phyloP scores from a whole-genome alignment of 2,888 invertebrate genomes.

The Spicauda simplicius region DNA sequence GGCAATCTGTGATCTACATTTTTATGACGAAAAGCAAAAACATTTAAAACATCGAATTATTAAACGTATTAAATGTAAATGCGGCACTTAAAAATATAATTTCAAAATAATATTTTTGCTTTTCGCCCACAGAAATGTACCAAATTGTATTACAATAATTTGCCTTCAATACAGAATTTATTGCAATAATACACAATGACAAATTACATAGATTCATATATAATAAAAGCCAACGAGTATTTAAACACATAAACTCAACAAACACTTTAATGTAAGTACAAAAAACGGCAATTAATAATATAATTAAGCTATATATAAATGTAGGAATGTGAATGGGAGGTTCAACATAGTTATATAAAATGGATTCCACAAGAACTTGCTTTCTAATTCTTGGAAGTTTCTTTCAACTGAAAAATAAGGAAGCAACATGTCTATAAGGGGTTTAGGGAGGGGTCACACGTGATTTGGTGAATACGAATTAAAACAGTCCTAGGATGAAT shows the following conservation, averaged over 20 bases:
- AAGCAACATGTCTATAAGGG: slow-evolving; percentile 5
- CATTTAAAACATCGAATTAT: slow-evolving; percentile 2
- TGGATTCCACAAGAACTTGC: neutral
- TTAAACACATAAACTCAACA: neutral
- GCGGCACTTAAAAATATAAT: slow-evolving; percentile 4
- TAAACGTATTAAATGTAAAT: slow-evolving; percentile 6
- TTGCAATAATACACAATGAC: neutral
- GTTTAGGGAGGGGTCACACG: neutral
- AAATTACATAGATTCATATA: neutral
- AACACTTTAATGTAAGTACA: slow-evolving; percentile 11
- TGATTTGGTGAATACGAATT: neutral
- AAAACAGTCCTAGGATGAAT: neutral
- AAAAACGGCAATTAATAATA: slow-evolving; percentile 3
- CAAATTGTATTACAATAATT: neutral
- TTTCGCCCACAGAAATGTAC: neutral
- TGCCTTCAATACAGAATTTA: neutral
- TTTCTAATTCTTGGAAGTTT: slow-evolving; percentile 19
- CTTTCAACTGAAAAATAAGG: slow-evolving; percentile 23
- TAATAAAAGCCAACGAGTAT: neutral
- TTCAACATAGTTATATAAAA: neutral
- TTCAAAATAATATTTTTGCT: neutral
- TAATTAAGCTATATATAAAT: neutral
- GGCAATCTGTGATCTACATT: slow-evolving; percentile 58
- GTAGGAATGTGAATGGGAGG: slow-evolving; percentile 17
- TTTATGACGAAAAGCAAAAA: neutral